Base-by-base conservation (phyloP, 1,140 invertebrate genomes). In the Drosophila gunungcola region DNA sequence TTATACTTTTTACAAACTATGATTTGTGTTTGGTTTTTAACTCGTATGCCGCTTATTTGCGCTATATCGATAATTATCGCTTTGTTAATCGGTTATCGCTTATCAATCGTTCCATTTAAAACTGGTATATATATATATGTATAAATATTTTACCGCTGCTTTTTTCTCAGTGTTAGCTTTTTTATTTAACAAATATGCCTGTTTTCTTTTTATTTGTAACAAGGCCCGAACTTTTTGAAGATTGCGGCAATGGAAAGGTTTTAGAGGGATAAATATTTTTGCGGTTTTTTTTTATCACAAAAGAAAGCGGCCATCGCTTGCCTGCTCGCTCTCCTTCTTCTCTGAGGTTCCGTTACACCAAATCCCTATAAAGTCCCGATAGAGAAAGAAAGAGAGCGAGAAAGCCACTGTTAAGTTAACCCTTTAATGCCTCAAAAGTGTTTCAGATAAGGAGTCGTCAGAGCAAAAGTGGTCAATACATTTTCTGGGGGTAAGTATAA, bases 21-120 rank as follows among this genome's bases (percentile, higher is more conserved):
- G 83, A 89, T 89, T 89, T 83, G 80, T 85, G 75, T 86, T 82
- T 76, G 80, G 69, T 77, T 81, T 73, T 73, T 25, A 48, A 60
- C 52, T 72, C 25, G 64, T 67, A 70, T 72, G 25, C 74, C 16
- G 63, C 51, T 51, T 72, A 52, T 52, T 62, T 64, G 48, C 36
- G 27, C 62, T 63, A 39, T 70, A 41, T 75, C 43, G 52, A 54
- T 76, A 55, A 16, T 55, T 63, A 65, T 58, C 45, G 53, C 43
- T 53, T 67, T 43, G 10, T 54, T 75, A 41, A 42, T 61, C 36
- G 39, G 39, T 68, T 52, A 60, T 70, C 68, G 57, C 39, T 45
- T 55, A 42, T 62, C 34, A 39, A 73, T 42, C 51, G 5, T 46
- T 46, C 29, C 45, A 67, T 43, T 64, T 69, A 85, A 80, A 83